Base-by-base conservation (phyloP, 2,113 vertebrate species). In the Sinosuthora webbiana region DNA sequence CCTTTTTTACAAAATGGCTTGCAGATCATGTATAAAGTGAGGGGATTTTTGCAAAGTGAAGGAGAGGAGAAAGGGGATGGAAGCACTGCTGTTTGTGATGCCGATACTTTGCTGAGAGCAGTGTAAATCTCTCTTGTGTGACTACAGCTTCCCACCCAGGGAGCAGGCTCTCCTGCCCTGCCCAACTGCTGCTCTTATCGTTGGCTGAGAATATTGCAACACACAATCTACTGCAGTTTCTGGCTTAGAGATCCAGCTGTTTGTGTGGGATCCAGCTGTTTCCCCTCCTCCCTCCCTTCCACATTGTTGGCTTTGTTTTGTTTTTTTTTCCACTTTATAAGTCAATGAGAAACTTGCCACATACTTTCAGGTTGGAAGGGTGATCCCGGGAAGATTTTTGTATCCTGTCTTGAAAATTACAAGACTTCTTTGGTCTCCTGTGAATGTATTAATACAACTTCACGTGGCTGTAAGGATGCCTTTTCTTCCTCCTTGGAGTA, bases 171-270 rank as follows among this genome's bases (percentile, higher is more conserved):
- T 52, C 28, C 60, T 87, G 78, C 35, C 35, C 27, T 76, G 53
- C 50, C 68, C 22, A 0, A 9, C 47, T 76, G 44, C 81, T 65
- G 68, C 47, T 81, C 22, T 62, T 62, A 19, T 12, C 0, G 0
- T 25, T 85, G 35, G 20, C 83, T 71, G 56, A 67, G 47, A 88
- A 14, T 35, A 16, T 63, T 64, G 35, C 7, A 6, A 47, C 60
- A 62, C 17, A 15, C 15, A 15, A 14, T 30, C 39, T 59, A 15
- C 23, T 59, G 75, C 64, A 67, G 39, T 56, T 75, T 89, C 76
- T 92, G 60, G 45, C 70, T 70, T n/a, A 19, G 59, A 74, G 22
- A 78, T 37, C 50, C 28, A 77, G 45, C 53, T 52, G 53, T 67
- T 74, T 59, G 39, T 77, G 70, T 41, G 59, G 20, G 33, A 76